Base-by-base conservation (phyloP, 2,888 invertebrate genomes). In the Sesia bembeciformis region DNA sequence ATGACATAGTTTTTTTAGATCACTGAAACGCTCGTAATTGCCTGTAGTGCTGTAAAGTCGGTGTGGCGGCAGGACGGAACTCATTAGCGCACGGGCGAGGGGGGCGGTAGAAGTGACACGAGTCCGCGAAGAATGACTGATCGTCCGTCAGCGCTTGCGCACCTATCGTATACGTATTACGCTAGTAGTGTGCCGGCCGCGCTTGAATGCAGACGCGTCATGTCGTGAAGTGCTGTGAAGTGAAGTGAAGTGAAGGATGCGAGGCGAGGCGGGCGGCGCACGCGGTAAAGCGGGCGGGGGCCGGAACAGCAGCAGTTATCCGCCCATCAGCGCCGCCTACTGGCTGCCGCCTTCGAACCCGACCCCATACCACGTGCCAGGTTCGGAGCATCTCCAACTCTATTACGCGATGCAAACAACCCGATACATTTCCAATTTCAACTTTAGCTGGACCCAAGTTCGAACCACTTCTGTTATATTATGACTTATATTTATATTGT, bases 351-450 rank as follows among this genome's bases (percentile, higher is more conserved):
- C 95, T 72, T 92, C 94, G 62, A 93, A 93, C 84, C 93, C 94
- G 68, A 93, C 93, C 77, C 95, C 95, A 73, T 95, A 95, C 90
- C 92, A 95, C 81, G 91, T 95, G 84, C 95, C 95, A 95, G 95
- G 95, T 95, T 93, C 76, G 83, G 58, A 56, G 39, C 46, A 23
- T 23, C 23, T 23, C 23, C 23, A 23, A 23, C 23, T 23, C 23
- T 23, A 23, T 23, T 1, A 23, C 23, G 23, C 23, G 23, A 23
- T 23, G 23, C 23, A 23, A 23, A 23, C 23, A 23, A 23, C 2
- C 23, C 23, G 23, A 23, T 23, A 23, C 23, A 23, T 23, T 23
- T 23, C 23, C 23, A 23, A 23, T 23, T 23, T 23, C 23, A 23
- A 23, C 23, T 23, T 23, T 23, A 23, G 23, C 2, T 23, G 2